A percentile compares a stretch with the other conserved stretches of the same genome.
phyloP scores from a whole-genome alignment of 2,888 invertebrate genomes.

The Ophioninae sp. region DNA sequence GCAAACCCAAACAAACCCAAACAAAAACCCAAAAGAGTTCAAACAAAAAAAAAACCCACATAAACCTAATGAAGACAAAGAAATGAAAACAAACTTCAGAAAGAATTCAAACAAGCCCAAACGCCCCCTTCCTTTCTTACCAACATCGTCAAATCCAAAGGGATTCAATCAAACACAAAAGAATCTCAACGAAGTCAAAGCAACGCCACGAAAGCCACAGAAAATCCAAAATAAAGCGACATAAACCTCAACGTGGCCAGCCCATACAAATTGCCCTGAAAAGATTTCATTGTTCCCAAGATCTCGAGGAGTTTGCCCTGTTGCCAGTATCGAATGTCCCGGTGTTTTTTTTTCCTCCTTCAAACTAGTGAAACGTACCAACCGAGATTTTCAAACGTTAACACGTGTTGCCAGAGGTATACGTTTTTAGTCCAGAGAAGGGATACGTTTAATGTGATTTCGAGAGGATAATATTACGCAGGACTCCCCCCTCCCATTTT shows the following conservation, averaged over 20 bases:
- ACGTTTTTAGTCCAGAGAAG: neutral
- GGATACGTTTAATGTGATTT: conserved; percentile 49
- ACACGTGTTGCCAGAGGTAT: neutral
- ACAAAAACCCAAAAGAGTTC: no score
- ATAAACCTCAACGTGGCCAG: neutral
- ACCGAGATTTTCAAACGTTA: neutral
- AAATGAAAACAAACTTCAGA: neutral
- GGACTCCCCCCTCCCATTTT: neutral
- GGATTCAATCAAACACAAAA: neutral
- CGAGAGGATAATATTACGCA: neutral
- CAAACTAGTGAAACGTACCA: neutral
- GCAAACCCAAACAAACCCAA: no score
- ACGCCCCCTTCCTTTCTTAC: neutral
- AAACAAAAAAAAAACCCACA: no score
- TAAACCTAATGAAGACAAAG: neutral
- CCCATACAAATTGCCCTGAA: neutral
- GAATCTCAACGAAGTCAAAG: no score
- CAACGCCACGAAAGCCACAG: no score
- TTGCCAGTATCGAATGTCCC: neutral
- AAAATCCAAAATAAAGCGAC: neutral
- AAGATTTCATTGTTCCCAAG: neutral
- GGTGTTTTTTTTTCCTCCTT: neutral
- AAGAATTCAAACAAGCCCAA: neutral
- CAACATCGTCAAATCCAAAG: neutral
- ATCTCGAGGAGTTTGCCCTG: neutral